Conservation (phyloP, 2,113 vertebrate genomes). For the Columbina picui region DNA sequence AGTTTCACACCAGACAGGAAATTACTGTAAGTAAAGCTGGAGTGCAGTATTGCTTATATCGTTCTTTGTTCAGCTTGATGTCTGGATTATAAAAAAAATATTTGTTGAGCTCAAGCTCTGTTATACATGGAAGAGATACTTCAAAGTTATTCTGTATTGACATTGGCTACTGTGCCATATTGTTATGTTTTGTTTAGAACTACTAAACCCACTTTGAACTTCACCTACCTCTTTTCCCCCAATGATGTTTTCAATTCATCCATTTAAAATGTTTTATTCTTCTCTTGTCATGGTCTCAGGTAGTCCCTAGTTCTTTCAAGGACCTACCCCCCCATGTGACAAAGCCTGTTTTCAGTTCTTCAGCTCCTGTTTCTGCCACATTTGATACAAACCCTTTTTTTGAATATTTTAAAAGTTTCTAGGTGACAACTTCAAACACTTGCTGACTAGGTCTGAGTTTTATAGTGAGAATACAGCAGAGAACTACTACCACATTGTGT, state of each 20-base stretch:
- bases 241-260: conserved; percentile 4
- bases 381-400: neutral
- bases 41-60: neutral
- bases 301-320: neutral
- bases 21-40: neutral
- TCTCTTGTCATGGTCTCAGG: neutral
- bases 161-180: neutral
- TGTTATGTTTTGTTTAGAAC: neutral
- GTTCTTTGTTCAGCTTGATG: neutral
- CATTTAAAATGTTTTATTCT: neutral
- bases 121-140: neutral
- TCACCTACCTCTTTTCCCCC: neutral
- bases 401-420: neutral
- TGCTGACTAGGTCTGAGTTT: neutral
- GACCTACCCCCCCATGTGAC: neutral
- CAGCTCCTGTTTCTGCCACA: neutral
- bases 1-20: neutral
- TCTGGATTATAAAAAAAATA: conserved; percentile 26
- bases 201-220: neutral
- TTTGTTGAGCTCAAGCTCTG: neutral
- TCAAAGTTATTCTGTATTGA: neutral
- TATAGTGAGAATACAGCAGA: neutral
- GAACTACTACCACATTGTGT: neutral
- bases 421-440: neutral
- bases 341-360: neutral